Conservation (phyloP, 2,888 invertebrate species). For the Thelaira solivaga region DNA sequence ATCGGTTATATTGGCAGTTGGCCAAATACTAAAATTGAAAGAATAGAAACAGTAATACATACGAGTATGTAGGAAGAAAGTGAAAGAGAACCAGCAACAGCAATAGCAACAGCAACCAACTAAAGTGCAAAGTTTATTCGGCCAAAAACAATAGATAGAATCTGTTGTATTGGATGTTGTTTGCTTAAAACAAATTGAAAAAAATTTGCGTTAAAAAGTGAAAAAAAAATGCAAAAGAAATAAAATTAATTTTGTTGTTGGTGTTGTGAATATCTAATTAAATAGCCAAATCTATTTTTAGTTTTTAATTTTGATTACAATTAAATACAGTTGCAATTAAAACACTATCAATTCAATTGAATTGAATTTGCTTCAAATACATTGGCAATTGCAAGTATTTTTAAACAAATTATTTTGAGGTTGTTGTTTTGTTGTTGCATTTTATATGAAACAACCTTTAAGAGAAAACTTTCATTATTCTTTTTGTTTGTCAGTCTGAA, state of each 20-base stretch:
- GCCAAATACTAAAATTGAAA: slow-evolving; percentile 61
- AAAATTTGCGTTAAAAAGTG: slow-evolving; percentile 11
- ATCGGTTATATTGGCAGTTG: slow-evolving; percentile 42
- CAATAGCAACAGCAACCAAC: too few relatives aligned
- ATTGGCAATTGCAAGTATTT: slow-evolving; percentile 47
- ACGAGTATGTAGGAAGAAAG: slow-evolving; percentile 13
- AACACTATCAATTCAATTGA: slow-evolving; percentile 31
- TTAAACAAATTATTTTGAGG: slow-evolving; percentile 7
- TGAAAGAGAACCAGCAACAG: slow-evolving; percentile 34
- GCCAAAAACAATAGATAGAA: slow-evolving; percentile 60
- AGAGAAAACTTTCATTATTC: neutral
- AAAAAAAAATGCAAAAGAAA: slow-evolving; percentile 18
- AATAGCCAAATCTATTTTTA: slow-evolving; percentile 44
- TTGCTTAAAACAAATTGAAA: slow-evolving; percentile 39
- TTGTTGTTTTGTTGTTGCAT: neutral
- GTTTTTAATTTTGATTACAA: slow-evolving; percentile 33
- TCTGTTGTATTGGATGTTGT: slow-evolving; percentile 38
- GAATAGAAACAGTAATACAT: slow-evolving; percentile 9
- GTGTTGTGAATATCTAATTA: slow-evolving; percentile 2
- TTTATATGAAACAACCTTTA: slow-evolving; percentile 35
- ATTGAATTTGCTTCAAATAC: slow-evolving; percentile 22
- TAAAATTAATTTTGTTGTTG: neutral
- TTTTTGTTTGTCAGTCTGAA: neutral
- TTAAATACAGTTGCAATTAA: slow-evolving; percentile 34
- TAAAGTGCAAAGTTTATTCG: slow-evolving; percentile 63